A percentile compares a stretch with the other conserved stretches of the same genome.
phyloP scores from a whole-genome alignment of 2,797 vertebrate species.

The Staurois parvus region DNA sequence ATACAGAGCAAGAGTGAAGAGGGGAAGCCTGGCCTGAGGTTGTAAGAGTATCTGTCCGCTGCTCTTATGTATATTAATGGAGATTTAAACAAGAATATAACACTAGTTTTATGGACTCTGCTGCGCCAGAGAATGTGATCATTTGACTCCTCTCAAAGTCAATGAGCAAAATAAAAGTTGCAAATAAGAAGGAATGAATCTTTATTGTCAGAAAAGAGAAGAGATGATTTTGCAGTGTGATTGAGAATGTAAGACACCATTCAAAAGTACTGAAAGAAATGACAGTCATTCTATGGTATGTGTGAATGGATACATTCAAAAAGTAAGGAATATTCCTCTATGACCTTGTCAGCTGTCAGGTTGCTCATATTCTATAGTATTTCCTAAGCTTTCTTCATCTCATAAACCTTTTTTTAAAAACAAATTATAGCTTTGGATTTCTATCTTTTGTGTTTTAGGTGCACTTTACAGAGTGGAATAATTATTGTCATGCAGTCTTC shows the following conservation, averaged over 20 bases:
- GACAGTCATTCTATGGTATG: slow-evolving; percentile 1
- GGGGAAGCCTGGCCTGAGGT: slow-evolving; percentile 40
- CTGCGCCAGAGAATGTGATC: slow-evolving; percentile 35
- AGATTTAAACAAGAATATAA: slow-evolving; percentile 60
- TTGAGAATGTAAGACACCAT: slow-evolving; percentile 18
- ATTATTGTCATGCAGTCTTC: too few species aligned
- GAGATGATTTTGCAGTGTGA: slow-evolving; percentile 36
- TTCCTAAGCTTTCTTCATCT: too few species aligned
- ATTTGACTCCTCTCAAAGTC: slow-evolving; percentile 54
- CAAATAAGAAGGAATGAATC: slow-evolving; percentile 51
- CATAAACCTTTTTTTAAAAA: too few species aligned
- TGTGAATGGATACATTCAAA: background rate
- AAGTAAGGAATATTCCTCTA: background rate
- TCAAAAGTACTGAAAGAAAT: slow-evolving; percentile 18
- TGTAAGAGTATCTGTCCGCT: slow-evolving; percentile 51
- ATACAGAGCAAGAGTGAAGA: slow-evolving; percentile 21
- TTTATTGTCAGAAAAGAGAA: slow-evolving; percentile 48
- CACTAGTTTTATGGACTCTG: slow-evolving; percentile 58
- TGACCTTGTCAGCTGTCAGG: too few species aligned
- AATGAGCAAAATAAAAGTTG: slow-evolving; percentile 59
- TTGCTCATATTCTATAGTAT: too few species aligned
- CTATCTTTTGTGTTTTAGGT: too few species aligned
- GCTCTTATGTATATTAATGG: slow-evolving; percentile 61
- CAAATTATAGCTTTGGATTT: too few species aligned
- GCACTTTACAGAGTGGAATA: too few species aligned